Evolutionary conservation across 2,113 vertebrate genomes (phyloP).

Genomic region (Trichechus manatus): DNA sequence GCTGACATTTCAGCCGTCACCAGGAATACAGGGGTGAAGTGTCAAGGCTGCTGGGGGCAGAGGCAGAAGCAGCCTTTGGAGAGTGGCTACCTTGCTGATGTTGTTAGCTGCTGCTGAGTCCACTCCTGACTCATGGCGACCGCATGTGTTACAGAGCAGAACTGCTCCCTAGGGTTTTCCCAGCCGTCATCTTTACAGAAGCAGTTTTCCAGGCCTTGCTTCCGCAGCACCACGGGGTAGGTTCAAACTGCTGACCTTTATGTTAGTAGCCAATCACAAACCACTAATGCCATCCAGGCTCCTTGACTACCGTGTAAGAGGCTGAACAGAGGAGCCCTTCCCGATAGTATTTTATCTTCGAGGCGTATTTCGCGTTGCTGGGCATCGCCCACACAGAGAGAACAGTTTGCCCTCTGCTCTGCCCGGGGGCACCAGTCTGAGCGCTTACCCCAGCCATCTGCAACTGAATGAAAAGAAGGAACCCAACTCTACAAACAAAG

Average conservation of each 20-base stretch:
- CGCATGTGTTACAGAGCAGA: no score
- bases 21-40: accelerated
- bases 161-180: no score
- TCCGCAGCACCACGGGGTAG: no score
- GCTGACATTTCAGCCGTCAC: neutral
- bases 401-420: accelerated
- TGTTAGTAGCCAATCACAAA: neutral
- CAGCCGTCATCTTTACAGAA: no score
- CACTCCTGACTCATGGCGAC: no score
- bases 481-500: neutral
- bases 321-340: neutral
- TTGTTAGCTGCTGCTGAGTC: no score
- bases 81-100: no score
- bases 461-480: accelerated
- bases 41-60: neutral
- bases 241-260: neutral
- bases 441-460: accelerated
- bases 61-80: no score
- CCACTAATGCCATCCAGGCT: no score
- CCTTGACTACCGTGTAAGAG: neutral
- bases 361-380: accelerated
- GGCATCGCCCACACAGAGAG: neutral
- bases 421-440: accelerated
- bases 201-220: no score
- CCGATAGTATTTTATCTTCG: neutral